phyloP scores from a whole-genome alignment of 2,797 vertebrate species.

The Mastacembelus armatus region DNA sequence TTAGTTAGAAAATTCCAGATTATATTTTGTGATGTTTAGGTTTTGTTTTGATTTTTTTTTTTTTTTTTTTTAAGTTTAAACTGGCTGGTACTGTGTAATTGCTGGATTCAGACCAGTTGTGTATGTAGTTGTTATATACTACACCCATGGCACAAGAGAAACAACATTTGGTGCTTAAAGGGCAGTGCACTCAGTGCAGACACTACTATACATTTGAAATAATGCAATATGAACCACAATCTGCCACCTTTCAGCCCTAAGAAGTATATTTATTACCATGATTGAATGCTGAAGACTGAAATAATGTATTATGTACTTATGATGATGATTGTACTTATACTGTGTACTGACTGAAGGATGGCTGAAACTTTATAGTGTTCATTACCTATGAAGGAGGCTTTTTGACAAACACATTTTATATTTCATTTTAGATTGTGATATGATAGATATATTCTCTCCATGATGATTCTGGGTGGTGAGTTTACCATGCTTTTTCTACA shows the following conservation, averaged over 20 bases:
- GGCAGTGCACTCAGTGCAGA: slow-evolving; percentile 58
- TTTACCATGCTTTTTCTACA: slow-evolving; percentile 77
- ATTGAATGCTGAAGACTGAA: slow-evolving; percentile 68
- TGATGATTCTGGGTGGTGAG: slow-evolving; percentile 67
- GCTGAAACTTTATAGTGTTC: slow-evolving; percentile 73
- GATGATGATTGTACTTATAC: slow-evolving; percentile 78
- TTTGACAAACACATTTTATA: slow-evolving; percentile 78
- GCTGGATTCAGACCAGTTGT: slow-evolving; percentile 42
- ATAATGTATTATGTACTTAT: slow-evolving; percentile 67
- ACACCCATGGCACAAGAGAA: slow-evolving; percentile 55
- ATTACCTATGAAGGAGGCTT: slow-evolving; percentile 63
- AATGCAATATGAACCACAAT: slow-evolving; percentile 81
- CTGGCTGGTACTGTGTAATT: slow-evolving; percentile 42
- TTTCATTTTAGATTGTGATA: slow-evolving; percentile 78
- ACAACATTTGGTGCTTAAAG: slow-evolving; percentile 64
- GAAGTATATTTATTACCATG: slow-evolving; percentile 81
- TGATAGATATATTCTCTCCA: slow-evolving; percentile 71
- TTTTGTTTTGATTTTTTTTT: slow-evolving; percentile 31
- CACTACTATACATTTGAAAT: slow-evolving; percentile 77
- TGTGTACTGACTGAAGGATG: slow-evolving; percentile 76
- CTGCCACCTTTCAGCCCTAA: slow-evolving; percentile 69
- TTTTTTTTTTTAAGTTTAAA: slow-evolving; percentile 2
- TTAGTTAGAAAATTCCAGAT: slow-evolving; percentile 28
- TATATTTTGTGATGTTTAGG: slow-evolving; percentile 30
- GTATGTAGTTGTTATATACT: slow-evolving; percentile 28